These are phyloP conservation scores for Myxocyprinus asiaticus DNA, from an alignment of 2,113 vertebrate species.

Conservation along the genomic window DNA sequence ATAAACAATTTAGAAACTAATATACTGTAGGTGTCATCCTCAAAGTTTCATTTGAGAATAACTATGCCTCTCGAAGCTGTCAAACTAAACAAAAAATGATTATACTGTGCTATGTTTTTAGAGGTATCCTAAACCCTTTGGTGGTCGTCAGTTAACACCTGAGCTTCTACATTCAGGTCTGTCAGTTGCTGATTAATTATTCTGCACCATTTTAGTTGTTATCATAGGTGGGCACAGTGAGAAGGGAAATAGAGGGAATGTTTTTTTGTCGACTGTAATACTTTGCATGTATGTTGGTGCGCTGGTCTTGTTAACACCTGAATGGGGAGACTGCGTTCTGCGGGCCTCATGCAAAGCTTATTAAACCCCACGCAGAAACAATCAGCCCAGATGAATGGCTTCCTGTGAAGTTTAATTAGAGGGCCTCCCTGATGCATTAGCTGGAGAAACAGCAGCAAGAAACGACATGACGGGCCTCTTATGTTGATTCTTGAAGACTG, in stretches of 20 bases:
- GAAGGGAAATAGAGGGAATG: slow-evolving; percentile 20
- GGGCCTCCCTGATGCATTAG: slow-evolving; percentile 49
- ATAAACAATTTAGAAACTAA: not conserved
- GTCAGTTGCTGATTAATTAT: slow-evolving; percentile 33
- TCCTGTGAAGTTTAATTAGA: slow-evolving; percentile 60
- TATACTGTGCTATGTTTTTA: not conserved
- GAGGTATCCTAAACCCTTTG: slow-evolving; percentile 14
- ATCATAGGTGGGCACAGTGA: slow-evolving; percentile 18
- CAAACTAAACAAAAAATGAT: not conserved
- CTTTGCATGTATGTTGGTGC: slow-evolving; percentile 14
- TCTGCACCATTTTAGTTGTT: slow-evolving; percentile 31
- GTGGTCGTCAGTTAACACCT: slow-evolving; percentile 7
- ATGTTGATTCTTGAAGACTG: slow-evolving; percentile 38
- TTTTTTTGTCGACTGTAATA: not conserved
- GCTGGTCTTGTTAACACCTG: slow-evolving; percentile 51
- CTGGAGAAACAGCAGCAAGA: slow-evolving; percentile 53
- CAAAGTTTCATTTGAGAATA: not conserved
- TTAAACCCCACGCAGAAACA: slow-evolving; percentile 59
- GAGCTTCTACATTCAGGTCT: slow-evolving; percentile 7
- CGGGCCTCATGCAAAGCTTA: slow-evolving; percentile 50
- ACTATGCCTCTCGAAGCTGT: not conserved
- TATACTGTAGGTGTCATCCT: not conserved
- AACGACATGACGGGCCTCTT: slow-evolving; percentile 35
- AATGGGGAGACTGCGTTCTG: slow-evolving; percentile 41
- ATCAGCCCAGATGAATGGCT: slow-evolving; percentile 55